Evolutionary conservation across 1,140 invertebrate genomes (phyloP), one percentile per base, ranked within the genome.

Genomic region (Listronotus bonariensis): DNA sequence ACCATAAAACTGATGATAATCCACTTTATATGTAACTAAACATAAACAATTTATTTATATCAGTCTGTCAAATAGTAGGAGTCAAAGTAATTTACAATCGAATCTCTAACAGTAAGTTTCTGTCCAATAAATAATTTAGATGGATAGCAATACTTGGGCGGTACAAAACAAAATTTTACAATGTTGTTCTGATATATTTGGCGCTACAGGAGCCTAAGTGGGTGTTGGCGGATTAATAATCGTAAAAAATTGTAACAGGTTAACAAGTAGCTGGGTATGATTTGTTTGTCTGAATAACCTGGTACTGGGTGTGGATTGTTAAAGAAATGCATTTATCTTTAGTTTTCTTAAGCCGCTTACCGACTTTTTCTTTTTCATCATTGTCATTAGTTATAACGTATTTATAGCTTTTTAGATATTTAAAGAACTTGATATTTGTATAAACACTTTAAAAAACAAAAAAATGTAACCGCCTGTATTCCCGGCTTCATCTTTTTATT

Each of bases 201-300:
- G 57, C 20, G 46, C 57, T 60, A 26, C 20, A 26, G 20, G 20
- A 26, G 20, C 5, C 5, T 26, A 36, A 60, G 57, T 60, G 57
- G 57, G 57, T 60, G 57, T 51, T 40, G 45, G 15, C 14, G 38
- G 45, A 49, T 60, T 60, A 60, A 60, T 51, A 60, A 36, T 58
- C 55, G 32, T 42, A 58, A 53, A 58, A 26, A 58, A 58, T 60
- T 51, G 57, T 45, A 51, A 41, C 57, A 60, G 57, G 57, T 51
- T 60, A 60, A 60, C 57, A 60, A 60, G 57, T 49, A 60, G 57
- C 57, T 51, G 6, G 11, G 41, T 26, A 60, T 60, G 57, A 60
- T 60, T 60, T 60, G 57, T 60, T 36, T 32, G 57, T 60, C 45
- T 48, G 45, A 17, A 15, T 20, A 26, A 26, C 32, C 7, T 55